These are phyloP conservation scores for Chelon labrosus DNA, from an alignment of 2,797 vertebrate species.

Conservation along the genomic window DNA sequence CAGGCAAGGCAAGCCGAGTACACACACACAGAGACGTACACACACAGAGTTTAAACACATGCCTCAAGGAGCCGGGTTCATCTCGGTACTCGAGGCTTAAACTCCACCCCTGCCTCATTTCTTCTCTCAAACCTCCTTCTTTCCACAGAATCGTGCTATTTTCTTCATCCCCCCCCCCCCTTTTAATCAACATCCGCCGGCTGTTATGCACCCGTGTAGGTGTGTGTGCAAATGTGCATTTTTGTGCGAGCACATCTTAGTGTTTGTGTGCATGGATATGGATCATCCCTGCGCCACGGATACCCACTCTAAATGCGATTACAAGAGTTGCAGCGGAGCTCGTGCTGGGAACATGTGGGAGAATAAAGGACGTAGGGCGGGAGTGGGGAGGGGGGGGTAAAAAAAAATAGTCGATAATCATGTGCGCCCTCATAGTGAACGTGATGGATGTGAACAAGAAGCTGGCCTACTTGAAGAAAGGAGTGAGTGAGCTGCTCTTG, in stretches of 20 bases:
- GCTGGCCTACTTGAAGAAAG: conserved; percentile 14
- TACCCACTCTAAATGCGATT: conserved; percentile 49
- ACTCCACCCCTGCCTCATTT: conserved; percentile 18
- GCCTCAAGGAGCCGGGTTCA: conserved; percentile 50
- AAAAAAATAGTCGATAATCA: not conserved
- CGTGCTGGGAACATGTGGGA: conserved; percentile 12
- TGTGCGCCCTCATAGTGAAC: not conserved
- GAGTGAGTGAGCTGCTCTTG: conserved; percentile 30
- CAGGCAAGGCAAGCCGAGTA: conserved; percentile 46
- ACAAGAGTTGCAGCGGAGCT: conserved; percentile 16
- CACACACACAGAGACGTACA: not conserved
- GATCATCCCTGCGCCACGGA: conserved; percentile 22
- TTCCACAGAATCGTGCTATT: conserved; percentile 22
- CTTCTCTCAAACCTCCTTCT: conserved; percentile 22
- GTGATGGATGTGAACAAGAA: conserved; percentile 22
- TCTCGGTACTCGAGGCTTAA: conserved; percentile 31
- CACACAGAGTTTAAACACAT: conserved; percentile 26
- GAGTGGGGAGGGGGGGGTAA: no score
- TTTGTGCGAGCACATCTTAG: not conserved
- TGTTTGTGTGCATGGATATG: conserved; percentile 11
- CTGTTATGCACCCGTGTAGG: not conserved
- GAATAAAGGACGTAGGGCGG: conserved; percentile 5
- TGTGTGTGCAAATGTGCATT: not conserved
- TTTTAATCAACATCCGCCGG: conserved; percentile 39
- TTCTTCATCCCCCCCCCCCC: conserved; percentile 17